A percentile compares a stretch with the other conserved stretches of the same genome.
phyloP scores from a whole-genome alignment of 2,113 vertebrate species.

The Dicrurus megarhynchus region DNA sequence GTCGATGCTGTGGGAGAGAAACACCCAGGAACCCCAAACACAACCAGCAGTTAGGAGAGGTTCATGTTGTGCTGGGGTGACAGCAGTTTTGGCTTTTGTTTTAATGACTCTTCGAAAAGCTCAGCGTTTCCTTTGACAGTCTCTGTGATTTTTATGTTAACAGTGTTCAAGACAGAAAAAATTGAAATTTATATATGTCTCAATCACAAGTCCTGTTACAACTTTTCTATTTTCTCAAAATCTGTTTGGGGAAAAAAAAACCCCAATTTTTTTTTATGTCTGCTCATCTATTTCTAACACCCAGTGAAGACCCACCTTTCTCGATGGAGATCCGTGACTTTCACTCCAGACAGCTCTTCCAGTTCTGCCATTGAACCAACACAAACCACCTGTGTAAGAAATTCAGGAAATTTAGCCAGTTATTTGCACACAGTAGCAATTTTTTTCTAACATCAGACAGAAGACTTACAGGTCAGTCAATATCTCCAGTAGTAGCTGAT shows the following conservation, averaged over 20 bases:
- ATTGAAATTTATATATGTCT: rapidly evolving
- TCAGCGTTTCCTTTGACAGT: neutral
- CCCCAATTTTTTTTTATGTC: neutral
- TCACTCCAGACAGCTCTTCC: conserved; percentile 86
- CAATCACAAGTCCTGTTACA: neutral
- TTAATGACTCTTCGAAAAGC: neutral
- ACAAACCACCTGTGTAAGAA: conserved; percentile 85
- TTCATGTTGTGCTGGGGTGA: rapidly evolving
- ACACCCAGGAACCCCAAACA: neutral
- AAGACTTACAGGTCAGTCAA: neutral
- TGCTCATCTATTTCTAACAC: neutral
- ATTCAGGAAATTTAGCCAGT: neutral
- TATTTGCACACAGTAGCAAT: neutral
- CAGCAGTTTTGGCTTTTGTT: neutral
- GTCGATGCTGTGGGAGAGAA: conserved; percentile 79
- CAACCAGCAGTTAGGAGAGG: neutral
- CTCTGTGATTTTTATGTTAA: neutral
- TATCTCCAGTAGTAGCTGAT: neutral
- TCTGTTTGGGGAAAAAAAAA: rapidly evolving
- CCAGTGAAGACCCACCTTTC: conserved; percentile 80
- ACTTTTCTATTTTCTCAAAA: neutral
- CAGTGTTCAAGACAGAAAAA: neutral
- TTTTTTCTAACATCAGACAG: neutral
- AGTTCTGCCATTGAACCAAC: conserved; percentile 88
- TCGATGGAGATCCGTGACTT: conserved; percentile 91